Evolutionary conservation across 1,140 invertebrate species (phyloP).

Genomic region (Tetraneura akinire): DNA sequence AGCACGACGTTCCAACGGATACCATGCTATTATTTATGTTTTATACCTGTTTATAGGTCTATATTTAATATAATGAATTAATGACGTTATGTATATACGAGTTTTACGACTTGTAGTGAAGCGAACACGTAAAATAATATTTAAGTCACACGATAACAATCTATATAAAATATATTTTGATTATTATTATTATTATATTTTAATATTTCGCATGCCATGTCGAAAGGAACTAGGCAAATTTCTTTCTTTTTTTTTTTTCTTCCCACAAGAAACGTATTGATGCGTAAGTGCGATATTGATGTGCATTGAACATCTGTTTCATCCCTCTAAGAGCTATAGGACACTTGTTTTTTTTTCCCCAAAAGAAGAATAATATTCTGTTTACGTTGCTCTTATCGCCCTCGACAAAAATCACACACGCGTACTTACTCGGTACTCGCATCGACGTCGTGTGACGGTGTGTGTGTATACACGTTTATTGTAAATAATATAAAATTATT

Average conservation of each 20-base stretch:
- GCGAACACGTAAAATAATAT: not conserved
- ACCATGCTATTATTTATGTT: not conserved
- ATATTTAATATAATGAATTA: not conserved
- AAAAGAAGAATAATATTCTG: conserved; percentile 3
- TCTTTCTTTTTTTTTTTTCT: too few species aligned
- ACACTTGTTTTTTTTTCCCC: conserved; percentile 15
- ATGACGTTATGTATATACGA: too few species aligned
- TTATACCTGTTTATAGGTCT: not conserved
- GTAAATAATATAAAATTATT: too few species aligned
- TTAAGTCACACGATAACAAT: not conserved
- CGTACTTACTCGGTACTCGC: not conserved
- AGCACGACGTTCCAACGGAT: not conserved
- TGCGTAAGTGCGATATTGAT: not conserved
- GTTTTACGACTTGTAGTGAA: too few species aligned
- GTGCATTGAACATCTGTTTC: not conserved
- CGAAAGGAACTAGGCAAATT: too few species aligned
- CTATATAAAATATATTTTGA: not conserved
- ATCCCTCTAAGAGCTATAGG: not conserved
- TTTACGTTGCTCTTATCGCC: conserved; percentile 18
- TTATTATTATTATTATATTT: not conserved
- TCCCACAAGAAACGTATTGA: not conserved
- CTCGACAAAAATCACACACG: conserved; percentile 27
- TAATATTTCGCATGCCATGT: too few species aligned
- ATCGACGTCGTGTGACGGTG: not conserved
- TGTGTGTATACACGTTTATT: not conserved